Percentiles rank a stretch among this genome's conserved stretches.
These are phyloP conservation scores for Ahaetulla prasina DNA, from an alignment of 2,113 vertebrate genomes.

Conservation along the genomic window DNA sequence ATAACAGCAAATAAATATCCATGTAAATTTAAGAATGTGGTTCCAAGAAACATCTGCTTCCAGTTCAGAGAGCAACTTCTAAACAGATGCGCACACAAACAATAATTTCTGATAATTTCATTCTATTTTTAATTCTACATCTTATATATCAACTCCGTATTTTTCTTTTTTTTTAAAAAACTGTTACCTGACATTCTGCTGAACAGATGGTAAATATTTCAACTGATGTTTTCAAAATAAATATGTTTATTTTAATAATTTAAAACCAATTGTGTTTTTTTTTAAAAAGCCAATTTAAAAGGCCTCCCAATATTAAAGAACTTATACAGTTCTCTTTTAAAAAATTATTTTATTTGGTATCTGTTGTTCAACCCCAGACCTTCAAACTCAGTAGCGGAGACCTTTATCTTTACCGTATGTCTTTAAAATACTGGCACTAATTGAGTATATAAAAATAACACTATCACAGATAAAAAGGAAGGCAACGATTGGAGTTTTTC, in stretches of 20 bases:
- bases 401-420: too few species aligned
- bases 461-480: neutral
- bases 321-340: neutral
- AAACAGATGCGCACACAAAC: slow-evolving; percentile 1
- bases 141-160: neutral
- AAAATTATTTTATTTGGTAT: neutral
- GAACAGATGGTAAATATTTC: slow-evolving; percentile 20
- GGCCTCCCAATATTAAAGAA: neutral
- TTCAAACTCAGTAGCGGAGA: neutral
- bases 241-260: slow-evolving; percentile 23
- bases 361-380: too few species aligned
- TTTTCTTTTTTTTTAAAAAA: neutral
- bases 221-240: slow-evolving; percentile 20
- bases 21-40: neutral
- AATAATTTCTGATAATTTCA: neutral
- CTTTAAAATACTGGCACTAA: neutral
- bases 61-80: neutral
- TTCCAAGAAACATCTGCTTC: slow-evolving; percentile 24
- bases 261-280: neutral
- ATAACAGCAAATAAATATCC: neutral
- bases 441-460: neutral
- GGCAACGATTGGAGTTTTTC: neutral
- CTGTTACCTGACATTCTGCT: neutral
- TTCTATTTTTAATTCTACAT: neutral
- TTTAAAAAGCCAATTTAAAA: slow-evolving; percentile 16